These are phyloP conservation scores for Euschistus heros DNA, from an alignment of 1,140 invertebrate genomes.

Conservation along the genomic window DNA sequence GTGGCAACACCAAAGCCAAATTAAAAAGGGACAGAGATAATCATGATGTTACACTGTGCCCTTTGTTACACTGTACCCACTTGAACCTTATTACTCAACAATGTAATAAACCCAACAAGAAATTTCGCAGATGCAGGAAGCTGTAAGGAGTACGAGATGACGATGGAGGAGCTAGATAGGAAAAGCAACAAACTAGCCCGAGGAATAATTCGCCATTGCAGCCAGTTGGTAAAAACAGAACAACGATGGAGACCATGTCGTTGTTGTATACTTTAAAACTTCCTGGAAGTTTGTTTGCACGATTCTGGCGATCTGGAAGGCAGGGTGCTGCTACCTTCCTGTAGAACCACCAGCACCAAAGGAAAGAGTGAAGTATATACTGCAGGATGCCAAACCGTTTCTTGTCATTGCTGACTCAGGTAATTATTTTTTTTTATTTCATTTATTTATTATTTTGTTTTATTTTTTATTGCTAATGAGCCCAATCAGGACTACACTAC, in stretches of 20 bases:
- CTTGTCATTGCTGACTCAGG: slow-evolving; percentile 53
- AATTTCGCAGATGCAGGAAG: neutral
- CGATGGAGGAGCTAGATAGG: slow-evolving; percentile 41
- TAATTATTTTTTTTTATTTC: too few species aligned
- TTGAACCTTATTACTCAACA: too few species aligned
- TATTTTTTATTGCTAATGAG: too few species aligned
- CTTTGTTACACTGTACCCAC: too few species aligned
- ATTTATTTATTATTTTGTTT: too few species aligned
- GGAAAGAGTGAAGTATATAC: slow-evolving; percentile 60
- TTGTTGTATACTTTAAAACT: slow-evolving; percentile 66
- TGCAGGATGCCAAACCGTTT: slow-evolving; percentile 59
- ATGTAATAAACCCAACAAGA: too few species aligned
- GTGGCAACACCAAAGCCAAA: too few species aligned
- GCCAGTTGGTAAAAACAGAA: slow-evolving; percentile 38
- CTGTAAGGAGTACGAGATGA: slow-evolving; percentile 38
- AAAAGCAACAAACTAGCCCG: slow-evolving; percentile 48
- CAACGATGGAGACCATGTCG: slow-evolving; percentile 50
- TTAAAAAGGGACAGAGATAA: too few species aligned
- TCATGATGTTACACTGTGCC: too few species aligned
- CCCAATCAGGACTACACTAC: too few species aligned
- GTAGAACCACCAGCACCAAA: slow-evolving; percentile 65
- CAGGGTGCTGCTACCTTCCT: slow-evolving; percentile 70
- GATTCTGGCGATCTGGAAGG: slow-evolving; percentile 65
- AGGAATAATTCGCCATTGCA: slow-evolving; percentile 35
- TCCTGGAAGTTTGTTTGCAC: slow-evolving; percentile 55